These are phyloP conservation scores for Bhutanitis thaidina DNA, from an alignment of 2,888 invertebrate species.

Conservation along the genomic window DNA sequence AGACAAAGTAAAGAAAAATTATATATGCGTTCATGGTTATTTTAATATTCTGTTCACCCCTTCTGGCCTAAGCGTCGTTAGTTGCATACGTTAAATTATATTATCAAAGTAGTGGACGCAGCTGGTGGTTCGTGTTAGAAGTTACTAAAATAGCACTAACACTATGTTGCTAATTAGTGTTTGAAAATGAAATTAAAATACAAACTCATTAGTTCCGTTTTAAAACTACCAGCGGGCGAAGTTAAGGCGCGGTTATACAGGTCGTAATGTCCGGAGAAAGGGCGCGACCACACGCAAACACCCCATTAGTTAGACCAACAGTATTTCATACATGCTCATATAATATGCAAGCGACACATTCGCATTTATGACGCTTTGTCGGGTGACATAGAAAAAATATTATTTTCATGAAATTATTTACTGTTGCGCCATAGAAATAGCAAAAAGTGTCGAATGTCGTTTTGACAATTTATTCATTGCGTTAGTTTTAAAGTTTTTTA, in stretches of 20 bases:
- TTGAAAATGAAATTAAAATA: slow-evolving; percentile 28
- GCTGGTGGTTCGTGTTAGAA: neutral
- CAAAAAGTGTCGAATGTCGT: slow-evolving; percentile 38
- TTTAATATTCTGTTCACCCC: no score
- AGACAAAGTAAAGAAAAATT: no score
- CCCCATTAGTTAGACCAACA: slow-evolving; percentile 58
- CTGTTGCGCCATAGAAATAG: slow-evolving; percentile 29
- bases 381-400: slow-evolving; percentile 43
- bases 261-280: slow-evolving; percentile 36
- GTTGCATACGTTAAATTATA: neutral
- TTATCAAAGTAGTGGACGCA: neutral
- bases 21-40: no score
- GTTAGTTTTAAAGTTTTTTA: no score
- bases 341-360: slow-evolving; percentile 64
- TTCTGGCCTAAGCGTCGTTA: no score
- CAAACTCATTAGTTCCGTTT: slow-evolving; percentile 25
- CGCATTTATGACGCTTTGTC: slow-evolving; percentile 59
- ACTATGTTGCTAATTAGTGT: slow-evolving; percentile 12
- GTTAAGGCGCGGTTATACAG: slow-evolving; percentile 45
- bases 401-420: slow-evolving; percentile 46
- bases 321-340: slow-evolving; percentile 64
- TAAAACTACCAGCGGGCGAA: slow-evolving; percentile 27
- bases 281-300: slow-evolving; percentile 67
- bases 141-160: neutral
- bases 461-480: slow-evolving; percentile 15